phyloP scores from a whole-genome alignment of 2,888 invertebrate species.

The Oligia latruncula region DNA sequence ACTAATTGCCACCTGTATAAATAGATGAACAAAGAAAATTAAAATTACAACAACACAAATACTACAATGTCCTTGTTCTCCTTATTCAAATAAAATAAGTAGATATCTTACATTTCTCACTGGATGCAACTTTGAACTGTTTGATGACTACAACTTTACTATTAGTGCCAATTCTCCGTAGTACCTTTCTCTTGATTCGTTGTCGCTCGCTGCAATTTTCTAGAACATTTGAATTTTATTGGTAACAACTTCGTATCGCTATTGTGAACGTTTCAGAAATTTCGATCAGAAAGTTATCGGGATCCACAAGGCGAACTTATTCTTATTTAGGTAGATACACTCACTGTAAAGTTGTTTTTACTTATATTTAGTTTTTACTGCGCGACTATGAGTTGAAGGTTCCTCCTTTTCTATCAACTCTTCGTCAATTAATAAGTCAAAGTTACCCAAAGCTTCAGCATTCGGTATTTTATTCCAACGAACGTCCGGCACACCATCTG shows the following conservation, averaged over 20 bases:
- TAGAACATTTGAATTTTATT: constrained; percentile 33
- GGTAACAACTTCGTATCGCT: constrained; percentile 1
- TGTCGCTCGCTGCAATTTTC: constrained; percentile 15
- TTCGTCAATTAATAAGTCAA: constrained; percentile 96
- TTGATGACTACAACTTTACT: constrained; percentile 27
- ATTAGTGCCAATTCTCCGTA: constrained; percentile 17
- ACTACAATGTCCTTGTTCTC: neutral
- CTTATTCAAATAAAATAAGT: neutral
- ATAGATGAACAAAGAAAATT: neutral
- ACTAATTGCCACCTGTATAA: neutral
- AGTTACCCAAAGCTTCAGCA: constrained; percentile 94
- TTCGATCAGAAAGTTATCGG: neutral
- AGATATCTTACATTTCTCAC: neutral
- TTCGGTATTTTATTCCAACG: constrained; percentile 96
- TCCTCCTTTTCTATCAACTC: constrained; percentile 93
- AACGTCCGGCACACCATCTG: constrained; percentile 96
- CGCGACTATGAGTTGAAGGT: constrained; percentile 70
- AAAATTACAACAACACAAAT: neutral
- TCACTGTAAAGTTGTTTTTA: constrained; percentile 36
- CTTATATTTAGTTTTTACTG: constrained; percentile 72
- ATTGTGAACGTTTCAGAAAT: constrained; percentile 1
- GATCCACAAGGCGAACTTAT: neutral
- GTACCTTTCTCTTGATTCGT: neutral
- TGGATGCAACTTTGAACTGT: constrained; percentile 11
- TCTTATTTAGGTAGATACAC: neutral